Evolutionary conservation across 2,888 invertebrate species (phyloP).

Genomic region (Panopea generosa): DNA sequence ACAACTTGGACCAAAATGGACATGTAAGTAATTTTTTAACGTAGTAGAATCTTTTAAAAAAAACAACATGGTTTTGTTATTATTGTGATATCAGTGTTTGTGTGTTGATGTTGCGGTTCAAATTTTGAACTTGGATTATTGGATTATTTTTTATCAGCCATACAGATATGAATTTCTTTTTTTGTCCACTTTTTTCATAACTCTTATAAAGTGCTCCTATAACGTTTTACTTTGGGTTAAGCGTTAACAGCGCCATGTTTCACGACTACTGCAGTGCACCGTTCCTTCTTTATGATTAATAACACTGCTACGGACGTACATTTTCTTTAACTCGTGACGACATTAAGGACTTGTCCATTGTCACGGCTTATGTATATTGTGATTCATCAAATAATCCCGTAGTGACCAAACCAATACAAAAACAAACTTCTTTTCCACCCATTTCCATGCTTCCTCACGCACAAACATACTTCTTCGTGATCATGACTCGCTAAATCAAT

Average conservation of each 20-base stretch:
- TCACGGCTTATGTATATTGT: constrained; percentile 34
- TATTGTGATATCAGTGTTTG: constrained; percentile 1
- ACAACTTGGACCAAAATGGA: constrained; percentile 91
- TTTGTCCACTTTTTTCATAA: too few species aligned
- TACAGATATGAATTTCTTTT: too few species aligned
- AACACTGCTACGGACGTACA: not conserved
- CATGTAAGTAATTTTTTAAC: constrained; percentile 87
- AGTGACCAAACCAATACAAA: constrained; percentile 3
- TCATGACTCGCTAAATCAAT: constrained; percentile 60
- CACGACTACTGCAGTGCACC: too few species aligned
- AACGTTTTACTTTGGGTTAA: not conserved
- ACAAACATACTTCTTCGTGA: constrained; percentile 47
- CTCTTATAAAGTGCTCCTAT: too few species aligned
- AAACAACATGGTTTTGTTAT: constrained; percentile 13
- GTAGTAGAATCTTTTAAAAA: too few species aligned
- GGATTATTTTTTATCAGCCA: not conserved
- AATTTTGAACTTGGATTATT: not conserved
- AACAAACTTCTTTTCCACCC: constrained; percentile 1
- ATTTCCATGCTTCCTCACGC: constrained; percentile 37
- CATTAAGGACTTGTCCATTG: constrained; percentile 38
- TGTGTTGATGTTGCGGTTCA: not conserved
- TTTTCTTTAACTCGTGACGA: too few species aligned
- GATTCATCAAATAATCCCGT: constrained; percentile 42
- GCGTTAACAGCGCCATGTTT: too few species aligned
- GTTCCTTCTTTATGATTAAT: not conserved